Base-by-base conservation (phyloP, 2,888 invertebrate genomes). In the Anarsia innoxiella region DNA sequence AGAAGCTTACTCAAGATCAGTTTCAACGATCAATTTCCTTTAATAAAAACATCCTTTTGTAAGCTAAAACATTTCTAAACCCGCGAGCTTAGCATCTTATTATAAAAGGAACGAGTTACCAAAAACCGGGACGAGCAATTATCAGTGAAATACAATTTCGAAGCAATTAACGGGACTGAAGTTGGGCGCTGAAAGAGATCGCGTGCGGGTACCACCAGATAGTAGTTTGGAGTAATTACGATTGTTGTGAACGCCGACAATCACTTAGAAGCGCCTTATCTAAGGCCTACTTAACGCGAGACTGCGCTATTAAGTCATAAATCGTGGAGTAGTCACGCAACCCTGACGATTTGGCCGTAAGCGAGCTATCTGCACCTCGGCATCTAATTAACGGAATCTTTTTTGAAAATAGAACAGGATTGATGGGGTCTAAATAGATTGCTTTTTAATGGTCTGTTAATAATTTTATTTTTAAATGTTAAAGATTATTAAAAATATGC, bases 241-340 rank as follows among this genome's bases (percentile, higher is more conserved):
- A 79, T 82, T 82, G 83, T 83, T 82, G 82, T 80, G 82, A 80
- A 73, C 66, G 73, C 80, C 83, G 82, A 83, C 83, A 83, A 82
- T 84, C 83, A 84, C 82, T 83, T 83, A 84, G 76, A 77, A 69
- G 71, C 74, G 68, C 76, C 83, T 84, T 83, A 83, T 83, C 83
- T 82, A 74, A 80, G 78, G 56, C 73, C 77, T 82, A 79, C 79
- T 83, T 82, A 82, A 77, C 77, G 79, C 70, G 73, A 63, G 70
- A 71, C 74, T 71, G 60, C 56, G 66, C 79, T 83, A 84, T 84
- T 82, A 83, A 84, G 82, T 79, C 80, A 83, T 84, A 83, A 84
- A 83, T 84, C 77, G 72, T 68, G 49, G 49, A 48, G 55, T 45
- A 71, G 83, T 77, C 83, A 84, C 83, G 83, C 83, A 70, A 82